phyloP scores from a whole-genome alignment of 1,140 invertebrate genomes.

The Sitodiplosis mosellana region DNA sequence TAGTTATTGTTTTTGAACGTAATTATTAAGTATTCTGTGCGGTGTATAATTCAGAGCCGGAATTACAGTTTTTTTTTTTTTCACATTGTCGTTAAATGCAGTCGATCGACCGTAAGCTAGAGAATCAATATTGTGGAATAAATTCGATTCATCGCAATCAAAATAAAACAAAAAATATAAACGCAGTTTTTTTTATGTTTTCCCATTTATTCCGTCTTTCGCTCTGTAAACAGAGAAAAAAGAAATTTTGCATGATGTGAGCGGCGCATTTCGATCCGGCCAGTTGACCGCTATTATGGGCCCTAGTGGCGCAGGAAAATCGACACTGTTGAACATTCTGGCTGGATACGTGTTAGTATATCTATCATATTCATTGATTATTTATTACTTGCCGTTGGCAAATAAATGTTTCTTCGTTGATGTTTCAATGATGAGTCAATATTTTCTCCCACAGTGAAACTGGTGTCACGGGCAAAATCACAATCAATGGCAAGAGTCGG shows the following conservation, averaged over 20 bases:
- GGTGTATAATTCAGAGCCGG: not conserved
- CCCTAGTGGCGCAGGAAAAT: slow-evolving; percentile 79
- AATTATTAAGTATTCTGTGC: not conserved
- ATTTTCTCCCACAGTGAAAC: slow-evolving; percentile 26
- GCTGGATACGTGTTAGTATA: slow-evolving; percentile 63
- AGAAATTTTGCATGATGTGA: slow-evolving; percentile 13
- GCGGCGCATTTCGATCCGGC: slow-evolving; percentile 26
- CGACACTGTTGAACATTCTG: slow-evolving; percentile 65
- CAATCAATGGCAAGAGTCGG: slow-evolving; percentile 55
- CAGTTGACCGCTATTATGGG: slow-evolving; percentile 58
- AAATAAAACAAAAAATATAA: not conserved
- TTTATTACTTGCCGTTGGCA: not conserved
- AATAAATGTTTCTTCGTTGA: not conserved
- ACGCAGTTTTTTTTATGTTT: too few species aligned
- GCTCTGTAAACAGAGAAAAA: slow-evolving; percentile 21
- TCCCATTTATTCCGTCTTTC: not conserved
- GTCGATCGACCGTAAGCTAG: not conserved
- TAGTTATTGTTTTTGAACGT: too few species aligned
- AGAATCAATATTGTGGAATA: not conserved
- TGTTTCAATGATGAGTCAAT: not conserved
- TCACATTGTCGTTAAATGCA: not conserved
- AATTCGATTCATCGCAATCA: too few species aligned
- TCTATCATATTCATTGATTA: slow-evolving; percentile 1
- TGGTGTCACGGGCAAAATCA: slow-evolving; percentile 44
- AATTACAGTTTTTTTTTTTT: not conserved